Percentiles rank a stretch among this genome's conserved stretches.
Conservation (phyloP, 1,140 invertebrate genomes). For the Pseudoatta argentina region DNA sequence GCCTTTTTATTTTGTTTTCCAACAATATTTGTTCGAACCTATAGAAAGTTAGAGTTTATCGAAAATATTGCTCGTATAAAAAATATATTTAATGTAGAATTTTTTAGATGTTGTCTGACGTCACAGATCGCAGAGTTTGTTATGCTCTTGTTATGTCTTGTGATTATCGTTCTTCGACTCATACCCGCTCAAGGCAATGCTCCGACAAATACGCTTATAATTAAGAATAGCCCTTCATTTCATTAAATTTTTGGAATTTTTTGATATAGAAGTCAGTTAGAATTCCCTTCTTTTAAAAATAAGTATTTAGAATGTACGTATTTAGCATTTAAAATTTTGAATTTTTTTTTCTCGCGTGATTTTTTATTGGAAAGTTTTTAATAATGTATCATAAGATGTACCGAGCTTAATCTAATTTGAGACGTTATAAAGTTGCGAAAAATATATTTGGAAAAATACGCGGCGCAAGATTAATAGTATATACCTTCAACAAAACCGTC, state of each 20-base stretch:
- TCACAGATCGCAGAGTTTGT: slow-evolving; percentile 4
- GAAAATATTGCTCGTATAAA: slow-evolving; percentile 17
- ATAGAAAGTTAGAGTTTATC: background rate
- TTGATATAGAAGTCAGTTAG: background rate
- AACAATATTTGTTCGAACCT: background rate
- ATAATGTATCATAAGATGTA: too few relatives aligned
- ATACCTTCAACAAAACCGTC: slow-evolving; percentile 9
- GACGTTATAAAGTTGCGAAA: background rate
- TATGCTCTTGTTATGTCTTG: slow-evolving; percentile 10
- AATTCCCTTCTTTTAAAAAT: background rate
- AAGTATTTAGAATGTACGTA: background rate
- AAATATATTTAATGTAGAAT: slow-evolving; percentile 9
- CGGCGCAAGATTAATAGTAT: slow-evolving; percentile 22
- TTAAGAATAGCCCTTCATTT: background rate
- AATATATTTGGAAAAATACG: slow-evolving; percentile 20
- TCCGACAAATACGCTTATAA: background rate
- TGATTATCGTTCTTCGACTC: slow-evolving; percentile 31
- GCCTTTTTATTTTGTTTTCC: background rate
- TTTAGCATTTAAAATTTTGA: background rate
- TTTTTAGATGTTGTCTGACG: background rate
- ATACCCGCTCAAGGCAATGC: background rate
- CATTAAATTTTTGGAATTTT: background rate
- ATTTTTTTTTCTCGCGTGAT: background rate
- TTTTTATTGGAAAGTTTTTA: background rate
- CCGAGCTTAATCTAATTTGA: background rate